A percentile compares a stretch with the other conserved stretches of the same genome.
Evolutionary conservation across 1,140 invertebrate species (phyloP).

Genomic region (Achroia grisella): DNA sequence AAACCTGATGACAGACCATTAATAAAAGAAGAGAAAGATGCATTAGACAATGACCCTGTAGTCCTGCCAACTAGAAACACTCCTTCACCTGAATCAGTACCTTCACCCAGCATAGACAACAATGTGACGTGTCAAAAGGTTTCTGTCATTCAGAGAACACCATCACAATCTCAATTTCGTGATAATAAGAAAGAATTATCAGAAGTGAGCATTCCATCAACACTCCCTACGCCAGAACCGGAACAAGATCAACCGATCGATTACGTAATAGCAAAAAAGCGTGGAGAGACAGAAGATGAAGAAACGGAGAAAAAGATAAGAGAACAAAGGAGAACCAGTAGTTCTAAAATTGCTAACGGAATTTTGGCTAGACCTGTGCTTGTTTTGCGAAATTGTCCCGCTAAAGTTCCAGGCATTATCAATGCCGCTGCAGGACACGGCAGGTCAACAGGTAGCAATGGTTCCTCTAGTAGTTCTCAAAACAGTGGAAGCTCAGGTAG

Average conservation of each 20-base stretch:
- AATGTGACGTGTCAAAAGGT: constrained; percentile 77
- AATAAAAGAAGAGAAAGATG: constrained; percentile 63
- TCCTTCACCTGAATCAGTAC: constrained; percentile 63
- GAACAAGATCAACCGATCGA: constrained; percentile 90
- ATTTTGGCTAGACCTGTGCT: constrained; percentile 66
- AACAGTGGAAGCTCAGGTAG: constrained; percentile 72
- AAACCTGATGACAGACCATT: constrained; percentile 60
- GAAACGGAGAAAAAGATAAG: constrained; percentile 75
- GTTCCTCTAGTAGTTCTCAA: constrained; percentile 69
- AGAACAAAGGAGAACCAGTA: constrained; percentile 75
- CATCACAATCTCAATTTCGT: constrained; percentile 74
- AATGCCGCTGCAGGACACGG: constrained; percentile 85
- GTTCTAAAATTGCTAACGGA: constrained; percentile 75
- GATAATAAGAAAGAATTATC: constrained; percentile 71
- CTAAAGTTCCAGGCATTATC: constrained; percentile 74
- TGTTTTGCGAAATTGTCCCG: constrained; percentile 66
- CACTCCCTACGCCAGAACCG: constrained; percentile 69
- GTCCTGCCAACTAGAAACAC: constrained; percentile 64
- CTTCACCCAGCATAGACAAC: constrained; percentile 63
- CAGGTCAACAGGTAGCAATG: constrained; percentile 75
- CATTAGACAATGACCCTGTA: constrained; percentile 50
- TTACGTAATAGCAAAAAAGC: constrained; percentile 88
- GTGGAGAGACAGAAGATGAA: constrained; percentile 78
- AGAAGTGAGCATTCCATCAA: constrained; percentile 67
- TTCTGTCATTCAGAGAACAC: constrained; percentile 89